Conservation (phyloP, 2,888 invertebrate genomes). For the Ernsta delagoae region DNA sequence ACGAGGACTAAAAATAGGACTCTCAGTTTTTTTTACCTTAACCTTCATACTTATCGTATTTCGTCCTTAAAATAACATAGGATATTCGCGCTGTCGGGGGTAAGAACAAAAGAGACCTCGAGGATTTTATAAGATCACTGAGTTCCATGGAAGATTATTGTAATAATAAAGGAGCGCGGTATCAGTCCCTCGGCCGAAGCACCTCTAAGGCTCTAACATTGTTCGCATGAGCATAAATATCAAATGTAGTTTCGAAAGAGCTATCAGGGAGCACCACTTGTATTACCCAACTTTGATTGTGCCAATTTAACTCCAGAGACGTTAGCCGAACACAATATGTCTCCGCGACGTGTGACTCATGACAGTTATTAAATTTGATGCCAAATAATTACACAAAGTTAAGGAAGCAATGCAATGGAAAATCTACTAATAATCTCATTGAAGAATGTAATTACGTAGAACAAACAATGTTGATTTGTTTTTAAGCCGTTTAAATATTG, state of each 20-base stretch:
- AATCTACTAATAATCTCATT: too few relatives aligned
- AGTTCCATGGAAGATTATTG: too few relatives aligned
- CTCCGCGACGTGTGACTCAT: constrained; percentile 14
- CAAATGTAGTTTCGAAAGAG: constrained; percentile 63
- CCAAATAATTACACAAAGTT: too few relatives aligned
- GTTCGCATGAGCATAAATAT: constrained; percentile 60
- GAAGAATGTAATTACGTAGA: too few relatives aligned
- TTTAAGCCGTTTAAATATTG: not conserved
- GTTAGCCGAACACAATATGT: constrained; percentile 55
- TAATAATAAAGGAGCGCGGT: constrained; percentile 8
- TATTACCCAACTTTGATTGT: constrained; percentile 66
- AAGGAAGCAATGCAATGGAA: too few relatives aligned
- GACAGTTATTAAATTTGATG: constrained; percentile 26
- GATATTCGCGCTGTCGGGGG: too few relatives aligned
- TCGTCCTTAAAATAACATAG: too few relatives aligned
- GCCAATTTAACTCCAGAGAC: constrained; percentile 60
- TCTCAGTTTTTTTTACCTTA: too few relatives aligned
- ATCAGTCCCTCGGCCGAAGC: constrained; percentile 19
- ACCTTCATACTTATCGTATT: too few relatives aligned
- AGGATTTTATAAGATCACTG: too few relatives aligned
- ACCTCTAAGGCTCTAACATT: constrained; percentile 43
- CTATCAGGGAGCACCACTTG: constrained; percentile 53
- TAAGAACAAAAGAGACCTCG: too few relatives aligned
- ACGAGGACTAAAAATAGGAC: too few relatives aligned
- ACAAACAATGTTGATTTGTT: not conserved